Evolutionary conservation across 37 sponge, comb jelly and placozoan species (phyloP), one percentile per base, ranked within the genome.

Genomic region (Hormiphora californensis): DNA sequence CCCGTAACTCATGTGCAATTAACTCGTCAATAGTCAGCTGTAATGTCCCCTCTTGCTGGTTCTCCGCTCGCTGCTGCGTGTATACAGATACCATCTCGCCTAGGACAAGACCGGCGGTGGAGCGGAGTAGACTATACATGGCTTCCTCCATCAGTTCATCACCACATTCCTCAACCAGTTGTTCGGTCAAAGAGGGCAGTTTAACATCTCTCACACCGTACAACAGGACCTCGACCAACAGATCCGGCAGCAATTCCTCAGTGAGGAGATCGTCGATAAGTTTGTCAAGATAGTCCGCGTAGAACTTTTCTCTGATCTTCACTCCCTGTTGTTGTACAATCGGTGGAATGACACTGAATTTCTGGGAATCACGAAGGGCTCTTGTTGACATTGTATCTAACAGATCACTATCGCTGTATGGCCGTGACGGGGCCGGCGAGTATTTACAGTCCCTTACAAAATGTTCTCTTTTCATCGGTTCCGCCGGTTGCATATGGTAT

Each of bases 241-340:
- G 12, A 40, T 73, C 81, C n/a, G 81, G 81, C 46, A 73, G 23
- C 3, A 73, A 28, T 46, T 73, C 81, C 25, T 73, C 81, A 73
- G 38, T 36, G 2, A 73, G 81, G 17, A 43, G 46, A 17, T 73
- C 81, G 43, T 73, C 81, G 25, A 73, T 73, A 11, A 73, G 38
- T 28, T 73, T 73, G 23, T 73, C 46, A 0, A 73, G 17, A 28
- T 27, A 73, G 43, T 73, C 81, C 17, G 81, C 32, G 17, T 4
- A 67, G 30, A 67, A 67, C 2, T 4, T 35, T 67, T 67, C 68
- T 19, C 39, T 67, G 68, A 67, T 67, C 19, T 67, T 67, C 9
- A 36, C 31, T 5, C 39, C 68, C 19, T 39, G 31, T 19, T 67
- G 68, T 35, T 36, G 31, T 5, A 67, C 68, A 15, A 67, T 67